Conservation (phyloP, 2,888 invertebrate species). For the Euzetes globulus region DNA sequence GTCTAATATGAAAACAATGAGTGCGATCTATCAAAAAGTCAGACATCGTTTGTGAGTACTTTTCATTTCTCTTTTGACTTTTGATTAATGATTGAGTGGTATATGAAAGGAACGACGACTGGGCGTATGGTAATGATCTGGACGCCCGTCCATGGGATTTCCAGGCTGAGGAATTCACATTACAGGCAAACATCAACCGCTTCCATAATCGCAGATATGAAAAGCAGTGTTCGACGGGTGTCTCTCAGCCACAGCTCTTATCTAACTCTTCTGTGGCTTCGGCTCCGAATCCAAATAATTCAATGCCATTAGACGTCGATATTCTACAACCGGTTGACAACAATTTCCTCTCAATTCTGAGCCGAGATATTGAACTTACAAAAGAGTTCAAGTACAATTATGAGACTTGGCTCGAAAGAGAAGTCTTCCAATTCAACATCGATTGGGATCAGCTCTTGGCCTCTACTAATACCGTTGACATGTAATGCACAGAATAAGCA, state of each 20-base stretch:
- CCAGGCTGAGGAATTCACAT: constrained; percentile 83
- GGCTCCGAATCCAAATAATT: background rate
- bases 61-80: background rate
- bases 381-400: constrained; percentile 90
- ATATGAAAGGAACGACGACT: constrained; percentile 75
- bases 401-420: constrained; percentile 89
- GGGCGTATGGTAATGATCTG: constrained; percentile 95
- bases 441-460: constrained; percentile 54
- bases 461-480: background rate
- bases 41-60: constrained; percentile 48
- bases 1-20: constrained; percentile 98
- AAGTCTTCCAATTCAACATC: constrained; percentile 73
- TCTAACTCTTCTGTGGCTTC: constrained; percentile 4
- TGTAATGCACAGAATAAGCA: too few relatives aligned
- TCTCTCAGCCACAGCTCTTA: background rate
- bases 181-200: constrained; percentile 86
- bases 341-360: constrained; percentile 71
- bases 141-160: constrained; percentile 93
- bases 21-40: constrained; percentile 92
- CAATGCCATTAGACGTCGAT: background rate
- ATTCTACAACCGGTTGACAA: constrained; percentile 61
- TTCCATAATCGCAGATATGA: constrained; percentile 89
- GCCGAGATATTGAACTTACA: constrained; percentile 69
- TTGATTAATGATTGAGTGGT: background rate
- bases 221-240: constrained; percentile 43